A percentile compares a stretch with the other conserved stretches of the same genome.
Evolutionary conservation across 1,140 invertebrate species (phyloP).

Genomic region (Phymorhynchus buccinoides): DNA sequence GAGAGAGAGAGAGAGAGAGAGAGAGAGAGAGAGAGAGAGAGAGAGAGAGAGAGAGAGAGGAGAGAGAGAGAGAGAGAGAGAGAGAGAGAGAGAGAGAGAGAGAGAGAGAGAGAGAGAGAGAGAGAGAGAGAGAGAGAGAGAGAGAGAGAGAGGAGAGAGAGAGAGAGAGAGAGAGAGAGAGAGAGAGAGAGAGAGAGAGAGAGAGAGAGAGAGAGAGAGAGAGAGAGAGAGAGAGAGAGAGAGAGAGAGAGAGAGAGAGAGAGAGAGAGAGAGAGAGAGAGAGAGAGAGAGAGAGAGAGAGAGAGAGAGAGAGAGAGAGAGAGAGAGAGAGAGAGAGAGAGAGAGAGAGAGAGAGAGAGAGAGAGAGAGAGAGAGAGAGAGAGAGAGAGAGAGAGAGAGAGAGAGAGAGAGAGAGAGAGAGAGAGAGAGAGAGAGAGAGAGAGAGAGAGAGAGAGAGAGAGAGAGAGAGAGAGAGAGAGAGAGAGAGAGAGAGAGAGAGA

Average conservation of each 20-base stretch:
- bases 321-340: neutral
- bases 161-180: conserved; percentile 11
- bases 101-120: conserved; percentile 11
- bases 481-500: neutral
- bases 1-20: neutral
- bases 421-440: neutral
- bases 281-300: neutral
- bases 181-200: neutral
- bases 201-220: conserved; percentile 7
- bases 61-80: conserved; percentile 14
- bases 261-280: neutral
- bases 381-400: neutral
- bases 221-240: neutral
- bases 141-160: neutral
- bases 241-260: neutral
- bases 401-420: neutral
- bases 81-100: neutral
- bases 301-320: neutral
- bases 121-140: neutral
- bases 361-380: neutral
- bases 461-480: neutral
- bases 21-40: neutral
- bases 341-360: neutral
- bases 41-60: conserved; percentile 1
- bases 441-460: neutral